Percentiles rank a stretch among this genome's conserved stretches.
Conservation (phyloP, 2,888 invertebrate genomes). For the Microctonus hyperodae region DNA sequence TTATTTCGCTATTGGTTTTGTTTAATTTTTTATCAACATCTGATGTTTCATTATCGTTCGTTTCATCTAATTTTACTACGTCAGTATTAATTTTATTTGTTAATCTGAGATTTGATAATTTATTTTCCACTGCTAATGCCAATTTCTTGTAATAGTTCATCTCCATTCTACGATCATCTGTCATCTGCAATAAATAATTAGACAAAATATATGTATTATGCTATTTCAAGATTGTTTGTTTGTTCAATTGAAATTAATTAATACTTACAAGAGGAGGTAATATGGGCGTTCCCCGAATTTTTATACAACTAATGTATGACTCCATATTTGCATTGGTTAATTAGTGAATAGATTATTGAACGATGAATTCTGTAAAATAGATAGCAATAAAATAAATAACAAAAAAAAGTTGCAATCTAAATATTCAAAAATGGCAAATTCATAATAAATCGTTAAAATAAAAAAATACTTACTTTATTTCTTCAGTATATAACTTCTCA, state of each 20-base stretch:
- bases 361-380: background rate
- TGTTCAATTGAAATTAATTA: background rate
- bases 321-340: slow-evolving; percentile 16
- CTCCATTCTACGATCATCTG: slow-evolving; percentile 70
- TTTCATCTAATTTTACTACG: background rate
- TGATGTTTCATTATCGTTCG: slow-evolving; percentile 4
- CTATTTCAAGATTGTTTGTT: background rate
- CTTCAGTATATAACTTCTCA: background rate
- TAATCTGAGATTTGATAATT: slow-evolving; percentile 57
- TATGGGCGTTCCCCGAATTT: slow-evolving; percentile 76
- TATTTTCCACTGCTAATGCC: slow-evolving; percentile 72
- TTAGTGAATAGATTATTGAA: background rate
- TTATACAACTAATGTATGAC: slow-evolving; percentile 73
- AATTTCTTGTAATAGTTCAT: slow-evolving; percentile 73
- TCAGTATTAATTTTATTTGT: background rate
- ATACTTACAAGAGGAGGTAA: slow-evolving; percentile 78
- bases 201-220: background rate
- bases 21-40: background rate
- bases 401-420: background rate
- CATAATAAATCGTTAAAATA: background rate
- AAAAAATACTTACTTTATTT: background rate
- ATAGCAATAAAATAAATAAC: background rate
- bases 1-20: background rate
- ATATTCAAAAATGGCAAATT: background rate
- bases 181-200: slow-evolving; percentile 67